These are phyloP conservation scores for Silurus asotus DNA, from an alignment of 2,113 vertebrate species.

Conservation along the genomic window DNA sequence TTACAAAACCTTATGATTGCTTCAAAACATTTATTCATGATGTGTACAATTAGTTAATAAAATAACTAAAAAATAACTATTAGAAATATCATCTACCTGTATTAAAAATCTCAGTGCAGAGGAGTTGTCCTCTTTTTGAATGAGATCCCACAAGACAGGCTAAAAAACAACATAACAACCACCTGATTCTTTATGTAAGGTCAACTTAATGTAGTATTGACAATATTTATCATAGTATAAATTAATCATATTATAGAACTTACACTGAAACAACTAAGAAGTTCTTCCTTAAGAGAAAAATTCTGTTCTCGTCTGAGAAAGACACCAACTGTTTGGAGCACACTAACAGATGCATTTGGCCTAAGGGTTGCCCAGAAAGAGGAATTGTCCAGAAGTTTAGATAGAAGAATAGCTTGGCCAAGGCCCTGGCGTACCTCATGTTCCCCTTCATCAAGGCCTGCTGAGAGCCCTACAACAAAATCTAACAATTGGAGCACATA, in stretches of 20 bases:
- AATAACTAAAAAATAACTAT: too few species aligned
- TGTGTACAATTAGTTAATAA: too few species aligned
- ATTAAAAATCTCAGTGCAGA: conserved; percentile 77
- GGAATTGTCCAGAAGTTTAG: conserved; percentile 84
- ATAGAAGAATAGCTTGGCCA: conserved; percentile 84
- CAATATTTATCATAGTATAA: neutral
- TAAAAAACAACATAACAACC: conserved; percentile 51
- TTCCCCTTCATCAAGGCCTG: conserved; percentile 73
- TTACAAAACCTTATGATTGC: neutral
- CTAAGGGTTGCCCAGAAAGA: conserved; percentile 80
- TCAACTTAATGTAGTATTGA: neutral
- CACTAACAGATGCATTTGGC: conserved; percentile 74
- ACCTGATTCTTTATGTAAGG: neutral
- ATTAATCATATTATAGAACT: conserved; percentile 53
- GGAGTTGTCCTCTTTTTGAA: conserved; percentile 78
- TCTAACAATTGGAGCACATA: conserved; percentile 82
- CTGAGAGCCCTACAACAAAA: conserved; percentile 77
- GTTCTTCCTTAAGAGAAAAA: conserved; percentile 73
- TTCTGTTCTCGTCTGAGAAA: conserved; percentile 77
- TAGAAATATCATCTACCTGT: conserved; percentile 70
- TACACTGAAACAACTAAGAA: conserved; percentile 88
- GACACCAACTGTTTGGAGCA: conserved; percentile 78
- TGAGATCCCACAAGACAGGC: conserved; percentile 84
- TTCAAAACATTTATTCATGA: neutral
- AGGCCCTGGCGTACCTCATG: conserved; percentile 77